Evolutionary conservation across 2,797 vertebrate genomes (phyloP).

Genomic region (Gallinago solitaria): DNA sequence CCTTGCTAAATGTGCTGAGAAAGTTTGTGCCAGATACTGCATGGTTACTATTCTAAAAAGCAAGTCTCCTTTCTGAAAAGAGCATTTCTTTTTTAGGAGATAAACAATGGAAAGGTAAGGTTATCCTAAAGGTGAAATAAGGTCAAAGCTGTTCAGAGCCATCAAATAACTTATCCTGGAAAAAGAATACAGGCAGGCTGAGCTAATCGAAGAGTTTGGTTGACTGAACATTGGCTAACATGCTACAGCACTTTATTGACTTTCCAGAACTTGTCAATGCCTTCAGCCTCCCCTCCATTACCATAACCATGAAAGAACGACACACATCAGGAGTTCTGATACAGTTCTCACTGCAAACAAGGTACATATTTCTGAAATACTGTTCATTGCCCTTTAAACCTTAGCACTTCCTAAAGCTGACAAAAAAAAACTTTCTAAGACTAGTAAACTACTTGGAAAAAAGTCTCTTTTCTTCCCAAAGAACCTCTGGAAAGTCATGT

Average conservation of each 20-base stretch:
- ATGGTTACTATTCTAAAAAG: background rate
- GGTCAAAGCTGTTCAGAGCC: background rate
- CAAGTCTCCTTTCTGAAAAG: background rate
- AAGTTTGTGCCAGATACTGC: background rate
- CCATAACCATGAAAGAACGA: background rate
- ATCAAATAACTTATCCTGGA: background rate
- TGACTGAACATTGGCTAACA: conserved; percentile 5
- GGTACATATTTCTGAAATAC: background rate
- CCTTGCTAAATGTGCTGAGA: background rate
- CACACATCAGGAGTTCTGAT: background rate
- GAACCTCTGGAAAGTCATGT: background rate
- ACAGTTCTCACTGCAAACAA: background rate
- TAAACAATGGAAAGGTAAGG: background rate
- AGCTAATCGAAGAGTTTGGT: conserved; percentile 7
- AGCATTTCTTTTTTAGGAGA: background rate
- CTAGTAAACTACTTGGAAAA: background rate
- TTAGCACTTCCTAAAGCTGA: background rate
- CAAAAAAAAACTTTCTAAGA: background rate
- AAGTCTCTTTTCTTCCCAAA: background rate
- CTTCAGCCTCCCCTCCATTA: background rate
- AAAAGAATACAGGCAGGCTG: conserved; percentile 3
- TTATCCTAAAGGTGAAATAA: conserved; percentile 3
- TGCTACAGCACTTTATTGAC: background rate
- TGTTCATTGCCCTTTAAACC: background rate
- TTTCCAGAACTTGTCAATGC: background rate